These are phyloP conservation scores for Ypsolopha scabrella DNA, from an alignment of 2,888 invertebrate species.

Conservation along the genomic window DNA sequence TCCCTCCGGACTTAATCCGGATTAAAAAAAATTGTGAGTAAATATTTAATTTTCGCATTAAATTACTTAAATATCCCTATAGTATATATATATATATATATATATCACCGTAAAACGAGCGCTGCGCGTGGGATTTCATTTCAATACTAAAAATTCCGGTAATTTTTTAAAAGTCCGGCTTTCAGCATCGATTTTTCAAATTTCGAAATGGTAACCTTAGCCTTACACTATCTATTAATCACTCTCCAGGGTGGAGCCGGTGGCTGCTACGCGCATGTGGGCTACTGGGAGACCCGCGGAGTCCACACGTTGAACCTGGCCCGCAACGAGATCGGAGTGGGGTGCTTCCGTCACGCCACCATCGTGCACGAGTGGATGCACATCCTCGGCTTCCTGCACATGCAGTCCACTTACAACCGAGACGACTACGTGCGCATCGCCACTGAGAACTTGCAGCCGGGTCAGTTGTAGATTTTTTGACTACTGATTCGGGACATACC, in stretches of 20 bases:
- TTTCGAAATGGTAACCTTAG: too few relatives aligned
- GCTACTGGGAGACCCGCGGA: slow-evolving; percentile 42
- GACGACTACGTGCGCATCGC: slow-evolving; percentile 73
- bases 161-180: too few relatives aligned
- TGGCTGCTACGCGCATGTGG: slow-evolving; percentile 56
- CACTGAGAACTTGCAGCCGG: slow-evolving; percentile 74
- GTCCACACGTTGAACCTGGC: slow-evolving; percentile 67
- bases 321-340: slow-evolving; percentile 48
- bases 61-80: too few relatives aligned
- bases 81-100: too few relatives aligned
- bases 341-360: slow-evolving; percentile 74
- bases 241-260: slow-evolving; percentile 29
- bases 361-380: slow-evolving; percentile 82
- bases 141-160: too few relatives aligned
- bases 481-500: too few relatives aligned
- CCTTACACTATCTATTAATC: neutral
- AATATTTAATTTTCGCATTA: too few relatives aligned
- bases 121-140: too few relatives aligned
- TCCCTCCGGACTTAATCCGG: too few relatives aligned
- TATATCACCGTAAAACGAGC: too few relatives aligned
- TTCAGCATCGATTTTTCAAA: too few relatives aligned
- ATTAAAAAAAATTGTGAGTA: too few relatives aligned
- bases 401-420: slow-evolving; percentile 56
- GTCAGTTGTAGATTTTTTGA: slow-evolving; percentile 44
- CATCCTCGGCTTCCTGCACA: slow-evolving; percentile 57